These are phyloP conservation scores for Prenolepis imparis DNA, from an alignment of 2,888 invertebrate genomes.

Conservation along the genomic window DNA sequence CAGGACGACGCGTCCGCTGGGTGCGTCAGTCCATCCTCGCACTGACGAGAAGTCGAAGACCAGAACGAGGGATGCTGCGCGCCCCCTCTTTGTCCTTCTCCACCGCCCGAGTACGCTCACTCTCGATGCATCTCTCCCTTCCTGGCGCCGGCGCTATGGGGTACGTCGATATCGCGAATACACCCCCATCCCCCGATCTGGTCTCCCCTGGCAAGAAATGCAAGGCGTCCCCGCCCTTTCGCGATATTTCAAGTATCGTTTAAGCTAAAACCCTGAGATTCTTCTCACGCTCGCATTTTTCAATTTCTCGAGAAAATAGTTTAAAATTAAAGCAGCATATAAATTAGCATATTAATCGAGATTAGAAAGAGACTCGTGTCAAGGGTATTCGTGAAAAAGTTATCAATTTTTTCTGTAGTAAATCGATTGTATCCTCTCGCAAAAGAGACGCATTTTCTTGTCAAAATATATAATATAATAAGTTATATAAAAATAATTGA, in stretches of 20 bases:
- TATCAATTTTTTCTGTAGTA: not conserved
- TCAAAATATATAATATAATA: not conserved
- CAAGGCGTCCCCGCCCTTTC: constrained; percentile 66
- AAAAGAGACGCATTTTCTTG: not conserved
- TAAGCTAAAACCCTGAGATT: constrained; percentile 30
- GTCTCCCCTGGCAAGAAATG: constrained; percentile 36
- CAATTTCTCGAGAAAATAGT: not conserved
- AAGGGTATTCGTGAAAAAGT: not conserved
- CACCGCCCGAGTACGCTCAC: constrained; percentile 36
- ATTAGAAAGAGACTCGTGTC: not conserved
- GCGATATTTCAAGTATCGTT: constrained; percentile 50
- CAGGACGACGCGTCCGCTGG: constrained; percentile 76
- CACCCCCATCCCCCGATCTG: constrained; percentile 45
- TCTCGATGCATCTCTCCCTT: constrained; percentile 47
- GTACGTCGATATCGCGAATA: constrained; percentile 82
- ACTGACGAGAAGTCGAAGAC: constrained; percentile 77
- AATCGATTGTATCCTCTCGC: not conserved
- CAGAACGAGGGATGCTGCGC: constrained; percentile 70
- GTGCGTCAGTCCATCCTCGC: constrained; percentile 82
- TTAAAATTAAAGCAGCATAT: not conserved
- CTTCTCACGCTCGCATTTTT: not conserved
- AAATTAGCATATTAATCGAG: not conserved
- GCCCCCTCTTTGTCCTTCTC: constrained; percentile 60
- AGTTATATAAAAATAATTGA: not conserved
- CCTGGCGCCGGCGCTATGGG: constrained; percentile 82